A percentile compares a stretch with the other conserved stretches of the same genome.
These are phyloP conservation scores for Pimephales promelas DNA, from an alignment of 2,113 vertebrate species.

Conservation along the genomic window DNA sequence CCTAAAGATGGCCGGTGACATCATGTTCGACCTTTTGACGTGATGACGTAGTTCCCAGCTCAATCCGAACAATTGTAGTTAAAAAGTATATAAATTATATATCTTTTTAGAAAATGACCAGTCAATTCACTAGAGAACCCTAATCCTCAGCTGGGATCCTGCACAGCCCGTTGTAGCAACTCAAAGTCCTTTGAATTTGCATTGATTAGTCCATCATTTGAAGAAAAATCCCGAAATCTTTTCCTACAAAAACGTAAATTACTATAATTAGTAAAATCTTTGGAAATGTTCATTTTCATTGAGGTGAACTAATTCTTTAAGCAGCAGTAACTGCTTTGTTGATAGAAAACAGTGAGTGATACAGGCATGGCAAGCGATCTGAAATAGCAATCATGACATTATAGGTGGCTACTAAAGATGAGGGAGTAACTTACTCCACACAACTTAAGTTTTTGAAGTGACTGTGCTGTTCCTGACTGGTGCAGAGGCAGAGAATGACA, in stretches of 20 bases:
- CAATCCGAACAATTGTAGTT: no score
- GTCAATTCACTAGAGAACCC: no score
- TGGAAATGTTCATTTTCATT: not conserved
- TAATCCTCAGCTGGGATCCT: no score
- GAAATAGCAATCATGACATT: not conserved
- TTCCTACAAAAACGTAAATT: no score
- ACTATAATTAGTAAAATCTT: no score
- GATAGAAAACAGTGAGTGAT: not conserved
- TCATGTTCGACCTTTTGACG: no score
- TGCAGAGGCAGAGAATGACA: not conserved
- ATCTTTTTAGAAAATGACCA: no score
- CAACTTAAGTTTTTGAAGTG: not conserved
- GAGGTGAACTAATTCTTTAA: not conserved
- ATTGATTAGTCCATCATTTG: not conserved
- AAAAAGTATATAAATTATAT: no score
- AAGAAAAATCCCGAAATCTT: not conserved
- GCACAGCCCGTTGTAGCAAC: no score
- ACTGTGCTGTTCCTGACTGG: not conserved
- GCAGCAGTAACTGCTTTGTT: not conserved
- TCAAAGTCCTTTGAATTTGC: no score
- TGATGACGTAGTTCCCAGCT: no score
- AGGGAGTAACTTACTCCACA: not conserved
- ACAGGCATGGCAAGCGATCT: not conserved
- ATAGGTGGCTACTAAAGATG: conserved; percentile 1
- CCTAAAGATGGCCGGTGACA: no score